Evolutionary conservation across 1,140 invertebrate species (phyloP), one percentile per base, ranked within the genome.

Genomic region (Brachionus sp.): DNA sequence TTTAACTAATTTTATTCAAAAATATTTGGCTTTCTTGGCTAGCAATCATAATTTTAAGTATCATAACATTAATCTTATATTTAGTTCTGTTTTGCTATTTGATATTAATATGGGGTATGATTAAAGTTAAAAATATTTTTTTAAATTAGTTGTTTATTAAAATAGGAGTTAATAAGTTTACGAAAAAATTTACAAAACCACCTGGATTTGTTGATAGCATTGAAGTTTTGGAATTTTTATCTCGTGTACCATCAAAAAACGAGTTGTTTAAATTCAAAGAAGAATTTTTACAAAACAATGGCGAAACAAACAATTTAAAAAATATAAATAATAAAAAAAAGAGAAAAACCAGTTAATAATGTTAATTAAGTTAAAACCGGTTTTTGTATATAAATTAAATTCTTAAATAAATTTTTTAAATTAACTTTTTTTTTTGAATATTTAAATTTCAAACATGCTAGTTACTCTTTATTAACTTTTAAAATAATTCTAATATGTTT

Each of bases 1-100:
- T n/a, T n/a, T n/a, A n/a, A n/a, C n/a, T n/a, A 96, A 94, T 98
- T 90, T 97, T 98, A 88, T 98, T 98, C 90, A 95, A 95, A 39
- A 94, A 98, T 84, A 95, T 96, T 73, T 98, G 97, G 91, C 90
- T 99, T 77, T 97, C 95, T 85, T 95, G 93, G 90, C 90, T 99
- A 85, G 95, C 95, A 16, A 93, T 98, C 83, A 88, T 95, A 10
- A 89, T 94, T 77, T 87, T 94, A 2, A 85, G 92, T 64, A 88
- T 92, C 13, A 93, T 91, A 4, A 91, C 91, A 82, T 84, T 94
- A 44, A 92, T 98, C 3, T 90, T 99, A 2, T 98, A 98, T 87
- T 92, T 93, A 84, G 92, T 99, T 86, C 96, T 96, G 12, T 88
- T 98, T 42, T 91, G 96, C 86, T 96, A 94, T 88, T 90, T 99